Percentiles rank a stretch among this genome's conserved stretches.
Evolutionary conservation across 2,113 vertebrate genomes (phyloP).

Genomic region (Bambusicola thoracicus): DNA sequence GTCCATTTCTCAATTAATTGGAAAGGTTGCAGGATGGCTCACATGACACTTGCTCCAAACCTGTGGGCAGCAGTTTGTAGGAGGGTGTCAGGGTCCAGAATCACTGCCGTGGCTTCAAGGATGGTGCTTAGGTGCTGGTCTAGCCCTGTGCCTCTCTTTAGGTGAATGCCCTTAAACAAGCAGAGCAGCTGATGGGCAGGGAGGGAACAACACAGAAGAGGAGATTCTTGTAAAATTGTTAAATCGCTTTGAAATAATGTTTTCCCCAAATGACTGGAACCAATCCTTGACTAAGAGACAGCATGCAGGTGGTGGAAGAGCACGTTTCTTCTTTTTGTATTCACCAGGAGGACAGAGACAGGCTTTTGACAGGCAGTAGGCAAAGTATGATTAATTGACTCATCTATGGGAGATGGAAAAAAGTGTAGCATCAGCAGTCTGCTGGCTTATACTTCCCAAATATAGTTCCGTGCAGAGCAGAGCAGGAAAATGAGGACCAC

Average conservation of each 20-base stretch:
- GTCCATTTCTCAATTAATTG: not conserved
- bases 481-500: conserved; percentile 10
- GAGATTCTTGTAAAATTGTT: not conserved
- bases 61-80: not conserved
- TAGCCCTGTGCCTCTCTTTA: not conserved
- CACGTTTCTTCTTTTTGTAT: conserved; percentile 25
- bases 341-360: conserved; percentile 18
- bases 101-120: not conserved
- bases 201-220: not conserved
- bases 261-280: conserved; percentile 1
- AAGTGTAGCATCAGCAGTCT: conserved; percentile 58
- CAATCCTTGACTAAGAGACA: not conserved
- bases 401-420: conserved; percentile 36
- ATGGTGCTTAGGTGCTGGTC: not conserved
- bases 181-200: not conserved
- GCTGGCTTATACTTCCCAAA: conserved; percentile 12
- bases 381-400: conserved; percentile 72
- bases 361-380: conserved; percentile 48
- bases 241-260: not conserved
- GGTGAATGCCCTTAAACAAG: not conserved
- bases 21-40: not conserved
- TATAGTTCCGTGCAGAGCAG: conserved; percentile 31
- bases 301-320: not conserved
- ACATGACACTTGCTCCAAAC: not conserved
- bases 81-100: not conserved